Conservation (phyloP, 2,113 vertebrate genomes). For the Cinclus cinclus region DNA sequence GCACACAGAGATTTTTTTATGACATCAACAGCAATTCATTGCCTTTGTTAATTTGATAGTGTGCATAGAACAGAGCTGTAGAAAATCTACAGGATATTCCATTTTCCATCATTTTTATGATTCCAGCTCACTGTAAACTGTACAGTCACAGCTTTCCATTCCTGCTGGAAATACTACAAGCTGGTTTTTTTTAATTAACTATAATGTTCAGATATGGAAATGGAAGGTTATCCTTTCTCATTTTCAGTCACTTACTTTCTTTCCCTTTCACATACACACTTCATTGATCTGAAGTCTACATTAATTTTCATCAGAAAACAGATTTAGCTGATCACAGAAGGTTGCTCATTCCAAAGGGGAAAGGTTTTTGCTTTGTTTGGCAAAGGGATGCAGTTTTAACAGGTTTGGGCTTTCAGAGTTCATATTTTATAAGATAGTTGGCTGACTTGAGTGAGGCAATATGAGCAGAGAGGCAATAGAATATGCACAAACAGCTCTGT, state of each 20-base stretch:
- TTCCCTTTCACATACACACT: background rate
- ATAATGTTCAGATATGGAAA: slow-evolving; percentile 49
- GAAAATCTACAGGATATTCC: slow-evolving; percentile 54
- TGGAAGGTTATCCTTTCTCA: slow-evolving; percentile 32
- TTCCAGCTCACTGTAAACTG: slow-evolving; percentile 1
- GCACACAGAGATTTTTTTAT: slow-evolving; percentile 48
- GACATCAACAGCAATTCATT: slow-evolving; percentile 14
- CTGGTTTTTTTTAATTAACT: slow-evolving; percentile 25
- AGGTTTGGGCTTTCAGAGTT: slow-evolving; percentile 39
- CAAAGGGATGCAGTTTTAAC: slow-evolving; percentile 14
- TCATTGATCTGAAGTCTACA: slow-evolving; percentile 23
- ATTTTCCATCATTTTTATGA: background rate
- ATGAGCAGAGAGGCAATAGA: background rate
- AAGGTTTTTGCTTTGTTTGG: slow-evolving; percentile 59
- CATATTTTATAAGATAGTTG: slow-evolving; percentile 19
- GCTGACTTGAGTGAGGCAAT: background rate
- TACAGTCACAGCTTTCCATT: slow-evolving; percentile 30
- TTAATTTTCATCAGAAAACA: slow-evolving; percentile 37
- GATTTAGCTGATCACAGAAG: slow-evolving; percentile 38
- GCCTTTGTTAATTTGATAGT: slow-evolving; percentile 70
- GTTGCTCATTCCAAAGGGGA: background rate
- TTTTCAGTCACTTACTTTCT: background rate
- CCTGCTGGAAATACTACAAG: slow-evolving; percentile 27
- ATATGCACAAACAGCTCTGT: background rate
- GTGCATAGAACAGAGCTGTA: slow-evolving; percentile 39